Percentiles rank a stretch among this genome's conserved stretches.
Evolutionary conservation across 2,113 vertebrate genomes (phyloP).

Genomic region (Oryzias curvinotus): DNA sequence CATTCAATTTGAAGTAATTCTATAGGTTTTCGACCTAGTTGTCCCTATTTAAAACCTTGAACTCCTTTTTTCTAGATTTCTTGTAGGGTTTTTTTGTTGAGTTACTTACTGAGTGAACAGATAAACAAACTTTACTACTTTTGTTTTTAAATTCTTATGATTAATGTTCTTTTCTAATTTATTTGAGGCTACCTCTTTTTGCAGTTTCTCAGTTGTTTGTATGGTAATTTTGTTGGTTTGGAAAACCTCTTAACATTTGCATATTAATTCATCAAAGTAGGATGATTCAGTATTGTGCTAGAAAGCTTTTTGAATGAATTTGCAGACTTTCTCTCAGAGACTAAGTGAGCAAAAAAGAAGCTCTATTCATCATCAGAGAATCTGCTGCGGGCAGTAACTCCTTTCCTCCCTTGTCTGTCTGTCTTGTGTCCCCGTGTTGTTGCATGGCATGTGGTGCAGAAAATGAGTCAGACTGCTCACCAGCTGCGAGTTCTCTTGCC

Average conservation of each 20-base stretch:
- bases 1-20: too few relatives aligned
- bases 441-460: slow-evolving; percentile 64
- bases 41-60: too few relatives aligned
- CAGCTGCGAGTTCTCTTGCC: slow-evolving; percentile 63
- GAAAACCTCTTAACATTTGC: neutral
- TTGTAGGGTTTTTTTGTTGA: too few relatives aligned
- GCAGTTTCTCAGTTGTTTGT: too few relatives aligned
- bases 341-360: slow-evolving; percentile 5
- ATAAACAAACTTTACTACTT: too few relatives aligned
- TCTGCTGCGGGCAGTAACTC: slow-evolving; percentile 9
- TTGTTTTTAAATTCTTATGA: too few relatives aligned
- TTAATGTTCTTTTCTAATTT: too few relatives aligned
- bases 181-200: too few relatives aligned
- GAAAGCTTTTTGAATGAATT: neutral
- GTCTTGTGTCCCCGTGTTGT: slow-evolving; percentile 25
- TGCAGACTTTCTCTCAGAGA: neutral
- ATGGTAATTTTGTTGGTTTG: neutral
- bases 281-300: neutral
- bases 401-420: slow-evolving; percentile 12
- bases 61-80: too few relatives aligned
- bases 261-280: neutral
- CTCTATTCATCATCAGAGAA: slow-evolving; percentile 12
- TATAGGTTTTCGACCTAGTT: too few relatives aligned
- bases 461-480: slow-evolving; percentile 73
- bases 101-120: too few relatives aligned